These are phyloP conservation scores for Bettongia penicillata DNA, from an alignment of 2,113 vertebrate species.

Conservation along the genomic window DNA sequence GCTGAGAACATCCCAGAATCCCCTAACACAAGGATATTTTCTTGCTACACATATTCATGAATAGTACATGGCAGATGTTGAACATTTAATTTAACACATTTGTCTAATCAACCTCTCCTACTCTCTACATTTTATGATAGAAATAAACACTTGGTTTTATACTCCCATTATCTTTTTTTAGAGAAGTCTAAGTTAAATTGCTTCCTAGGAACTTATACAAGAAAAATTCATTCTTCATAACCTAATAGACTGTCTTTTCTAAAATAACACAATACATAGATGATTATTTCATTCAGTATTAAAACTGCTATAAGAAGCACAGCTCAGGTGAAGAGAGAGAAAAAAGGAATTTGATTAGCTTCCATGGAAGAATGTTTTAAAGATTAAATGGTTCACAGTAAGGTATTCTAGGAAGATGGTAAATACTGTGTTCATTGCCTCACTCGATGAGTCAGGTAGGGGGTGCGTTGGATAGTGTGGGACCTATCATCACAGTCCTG, in stretches of 20 bases:
- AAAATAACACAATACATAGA: neutral
- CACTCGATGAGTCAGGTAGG: neutral
- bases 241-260: neutral
- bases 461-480: neutral
- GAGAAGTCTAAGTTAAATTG: neutral
- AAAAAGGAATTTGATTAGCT: neutral
- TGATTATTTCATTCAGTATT: neutral
- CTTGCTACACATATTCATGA: slow-evolving; percentile 1
- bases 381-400: neutral
- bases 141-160: slow-evolving; percentile 2
- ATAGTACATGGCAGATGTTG: neutral
- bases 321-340: neutral
- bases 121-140: neutral
- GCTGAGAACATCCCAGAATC: neutral
- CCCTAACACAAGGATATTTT: neutral
- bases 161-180: neutral
- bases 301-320: neutral
- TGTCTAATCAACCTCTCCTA: neutral
- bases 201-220: neutral
- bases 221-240: neutral
- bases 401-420: neutral
- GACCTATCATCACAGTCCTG: neutral
- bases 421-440: neutral
- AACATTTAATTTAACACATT: neutral
- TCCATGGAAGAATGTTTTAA: neutral